Evolutionary conservation across 2,888 invertebrate species (phyloP).

Genomic region (Cantharis flavilabris): DNA sequence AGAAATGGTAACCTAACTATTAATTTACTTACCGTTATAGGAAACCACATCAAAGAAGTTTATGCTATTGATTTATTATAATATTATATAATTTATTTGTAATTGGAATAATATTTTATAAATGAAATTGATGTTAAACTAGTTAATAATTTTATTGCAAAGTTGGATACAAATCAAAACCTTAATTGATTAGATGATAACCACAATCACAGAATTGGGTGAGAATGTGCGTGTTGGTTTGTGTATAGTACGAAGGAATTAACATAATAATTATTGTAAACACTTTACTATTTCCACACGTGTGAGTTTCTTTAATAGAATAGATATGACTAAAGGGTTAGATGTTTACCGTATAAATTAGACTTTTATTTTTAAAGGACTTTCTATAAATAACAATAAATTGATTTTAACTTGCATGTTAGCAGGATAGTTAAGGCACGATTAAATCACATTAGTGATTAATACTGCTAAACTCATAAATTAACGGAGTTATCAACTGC

Average conservation of each 20-base stretch:
- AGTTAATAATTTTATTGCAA: background rate
- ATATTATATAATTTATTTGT: background rate
- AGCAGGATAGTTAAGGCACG: background rate
- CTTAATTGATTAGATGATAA: background rate
- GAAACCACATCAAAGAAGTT: background rate
- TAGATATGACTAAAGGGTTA: background rate
- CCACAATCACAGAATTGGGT: background rate
- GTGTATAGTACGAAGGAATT: background rate
- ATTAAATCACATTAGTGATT: constrained; percentile 3
- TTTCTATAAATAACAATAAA: background rate
- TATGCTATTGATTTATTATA: background rate
- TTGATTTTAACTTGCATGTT: background rate
- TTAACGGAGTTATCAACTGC: constrained; percentile 14
- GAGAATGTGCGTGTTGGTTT: background rate
- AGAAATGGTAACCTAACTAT: background rate
- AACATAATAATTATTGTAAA: background rate
- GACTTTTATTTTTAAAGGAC: background rate
- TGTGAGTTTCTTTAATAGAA: background rate
- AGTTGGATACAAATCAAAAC: background rate
- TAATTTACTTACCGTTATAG: background rate
- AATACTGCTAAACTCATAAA: constrained; percentile 7
- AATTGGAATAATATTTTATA: background rate
- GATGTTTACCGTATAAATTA: background rate
- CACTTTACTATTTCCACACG: background rate
- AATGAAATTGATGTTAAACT: background rate